A percentile compares a stretch with the other conserved stretches of the same genome.
Evolutionary conservation across 2,113 vertebrate species (phyloP).

Genomic region (Stigmatopora argus): DNA sequence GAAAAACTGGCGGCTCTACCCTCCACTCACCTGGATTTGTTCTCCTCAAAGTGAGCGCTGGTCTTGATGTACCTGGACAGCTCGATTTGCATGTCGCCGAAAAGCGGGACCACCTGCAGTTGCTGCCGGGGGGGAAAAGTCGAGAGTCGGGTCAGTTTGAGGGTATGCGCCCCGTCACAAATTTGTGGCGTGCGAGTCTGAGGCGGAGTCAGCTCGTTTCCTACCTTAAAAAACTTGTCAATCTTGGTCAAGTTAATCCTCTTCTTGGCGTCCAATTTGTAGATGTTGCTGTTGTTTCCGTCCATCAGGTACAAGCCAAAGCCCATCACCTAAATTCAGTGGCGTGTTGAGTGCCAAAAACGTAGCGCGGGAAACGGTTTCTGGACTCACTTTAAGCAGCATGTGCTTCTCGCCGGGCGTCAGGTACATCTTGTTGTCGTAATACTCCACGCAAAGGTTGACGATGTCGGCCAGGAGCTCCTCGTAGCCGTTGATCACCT

Average conservation of each 20-base stretch:
- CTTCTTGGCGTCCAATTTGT: constrained; percentile 96
- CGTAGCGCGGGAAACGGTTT: background rate
- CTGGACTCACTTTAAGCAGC: constrained; percentile 86
- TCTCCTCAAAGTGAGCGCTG: constrained; percentile 96
- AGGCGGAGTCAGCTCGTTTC: no score
- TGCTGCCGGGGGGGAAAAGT: constrained; percentile 70
- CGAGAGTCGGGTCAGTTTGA: background rate
- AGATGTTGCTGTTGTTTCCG: constrained; percentile 92
- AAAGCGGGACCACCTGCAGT: constrained; percentile 93
- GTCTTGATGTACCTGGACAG: constrained; percentile 97
- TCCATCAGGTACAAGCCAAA: constrained; percentile 98
- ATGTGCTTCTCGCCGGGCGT: constrained; percentile 95
- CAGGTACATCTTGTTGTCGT: constrained; percentile 97
- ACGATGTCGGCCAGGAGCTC: constrained; percentile 97
- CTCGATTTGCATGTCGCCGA: constrained; percentile 99
- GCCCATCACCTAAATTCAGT: constrained; percentile 84
- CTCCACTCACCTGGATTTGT: constrained; percentile 86
- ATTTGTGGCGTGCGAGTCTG: no score
- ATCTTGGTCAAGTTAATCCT: constrained; percentile 94
- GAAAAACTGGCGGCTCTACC: background rate
- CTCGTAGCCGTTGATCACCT: constrained; percentile 92
- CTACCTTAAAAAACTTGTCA: constrained; percentile 97
- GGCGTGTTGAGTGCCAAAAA: background rate
- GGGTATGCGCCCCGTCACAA: no score
- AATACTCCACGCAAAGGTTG: constrained; percentile 94